phyloP scores from a whole-genome alignment of 2,797 vertebrate species.

The Pelodytes ibericus region DNA sequence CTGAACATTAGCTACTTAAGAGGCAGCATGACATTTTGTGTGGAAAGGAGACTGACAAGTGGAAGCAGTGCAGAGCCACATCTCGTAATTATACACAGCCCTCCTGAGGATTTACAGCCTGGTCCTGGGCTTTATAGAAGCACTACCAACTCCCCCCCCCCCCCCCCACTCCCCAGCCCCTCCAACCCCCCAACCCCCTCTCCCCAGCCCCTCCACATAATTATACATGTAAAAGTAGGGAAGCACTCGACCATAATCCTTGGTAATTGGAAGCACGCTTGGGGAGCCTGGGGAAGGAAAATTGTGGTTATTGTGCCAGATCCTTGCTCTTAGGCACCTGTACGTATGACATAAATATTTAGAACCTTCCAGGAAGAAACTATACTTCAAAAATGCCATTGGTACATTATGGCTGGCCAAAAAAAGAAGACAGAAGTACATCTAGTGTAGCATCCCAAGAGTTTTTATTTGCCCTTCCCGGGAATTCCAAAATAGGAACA shows the following conservation, averaged over 20 bases:
- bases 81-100: constrained; percentile 43
- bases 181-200: no score
- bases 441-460: no score
- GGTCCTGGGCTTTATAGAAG: constrained; percentile 3
- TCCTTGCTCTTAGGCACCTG: neutral
- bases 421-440: no score
- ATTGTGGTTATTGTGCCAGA: neutral
- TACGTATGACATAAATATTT: neutral
- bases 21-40: constrained; percentile 51
- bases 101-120: constrained; percentile 41
- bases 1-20: constrained; percentile 44
- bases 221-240: constrained; percentile 23
- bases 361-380: neutral
- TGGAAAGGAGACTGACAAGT: constrained; percentile 49
- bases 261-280: neutral
- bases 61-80: constrained; percentile 23
- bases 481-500: no score
- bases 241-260: constrained; percentile 33
- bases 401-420: no score
- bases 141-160: no score
- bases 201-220: neutral
- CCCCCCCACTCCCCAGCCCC: no score
- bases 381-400: no score
- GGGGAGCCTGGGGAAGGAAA: neutral
- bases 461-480: no score